Evolutionary conservation across 1,140 invertebrate species (phyloP).

Genomic region (Heliothis virescens): DNA sequence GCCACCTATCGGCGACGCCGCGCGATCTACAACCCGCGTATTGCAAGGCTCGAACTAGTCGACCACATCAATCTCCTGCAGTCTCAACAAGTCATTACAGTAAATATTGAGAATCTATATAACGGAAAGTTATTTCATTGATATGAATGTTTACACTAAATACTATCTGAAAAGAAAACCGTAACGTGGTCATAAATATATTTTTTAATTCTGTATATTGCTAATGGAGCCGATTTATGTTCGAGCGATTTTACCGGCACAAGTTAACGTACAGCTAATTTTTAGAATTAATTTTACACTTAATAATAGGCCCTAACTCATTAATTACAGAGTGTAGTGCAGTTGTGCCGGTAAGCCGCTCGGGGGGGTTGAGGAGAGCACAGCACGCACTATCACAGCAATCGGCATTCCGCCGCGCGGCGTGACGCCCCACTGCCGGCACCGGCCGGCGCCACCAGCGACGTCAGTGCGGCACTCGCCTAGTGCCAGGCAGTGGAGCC

Average conservation of each 20-base stretch:
- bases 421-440: constrained; percentile 54
- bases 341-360: constrained; percentile 52
- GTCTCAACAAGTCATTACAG: constrained; percentile 23
- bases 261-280: constrained; percentile 10
- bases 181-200: constrained; percentile 34
- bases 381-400: constrained; percentile 84
- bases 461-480: no score
- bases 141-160: constrained; percentile 42
- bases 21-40: not conserved
- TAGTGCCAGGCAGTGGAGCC: constrained; percentile 36
- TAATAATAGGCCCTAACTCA: constrained; percentile 66
- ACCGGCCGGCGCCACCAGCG: no score
- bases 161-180: constrained; percentile 33
- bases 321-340: constrained; percentile 19
- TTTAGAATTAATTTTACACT: constrained; percentile 52
- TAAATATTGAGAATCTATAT: constrained; percentile 36
- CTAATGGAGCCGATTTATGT: constrained; percentile 15
- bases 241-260: constrained; percentile 31
- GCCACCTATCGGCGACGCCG: not conserved
- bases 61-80: constrained; percentile 13
- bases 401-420: constrained; percentile 65
- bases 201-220: constrained; percentile 40
- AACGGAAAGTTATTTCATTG: constrained; percentile 36
- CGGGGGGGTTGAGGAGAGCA: constrained; percentile 70
- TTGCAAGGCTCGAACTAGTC: constrained; percentile 21